Percentiles rank a stretch among this genome's conserved stretches.
Evolutionary conservation across 92 coral and sea anemone species (phyloP).

Genomic region (Micromussa lordhowensis): DNA sequence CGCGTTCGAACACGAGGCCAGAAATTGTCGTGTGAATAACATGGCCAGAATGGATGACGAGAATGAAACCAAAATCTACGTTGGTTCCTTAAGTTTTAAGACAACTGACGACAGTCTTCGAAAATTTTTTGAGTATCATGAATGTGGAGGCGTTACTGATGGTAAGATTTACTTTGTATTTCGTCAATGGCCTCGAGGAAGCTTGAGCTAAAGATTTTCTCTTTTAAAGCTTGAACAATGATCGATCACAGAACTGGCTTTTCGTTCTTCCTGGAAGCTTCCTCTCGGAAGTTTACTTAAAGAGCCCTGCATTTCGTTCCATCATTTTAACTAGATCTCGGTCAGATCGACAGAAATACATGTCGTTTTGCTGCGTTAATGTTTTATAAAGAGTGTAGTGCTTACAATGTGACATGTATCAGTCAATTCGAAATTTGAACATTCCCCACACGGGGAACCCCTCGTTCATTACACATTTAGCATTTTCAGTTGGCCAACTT

Average conservation of each 20-base stretch:
- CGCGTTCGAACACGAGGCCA: constrained; percentile 28
- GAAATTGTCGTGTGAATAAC: neutral
- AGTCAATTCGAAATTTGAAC: too few species aligned
- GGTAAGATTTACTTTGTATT: constrained; percentile 2
- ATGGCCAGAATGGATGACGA: constrained; percentile 3
- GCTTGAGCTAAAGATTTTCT: neutral
- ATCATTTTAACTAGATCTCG: neutral
- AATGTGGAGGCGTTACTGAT: neutral
- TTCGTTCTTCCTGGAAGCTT: neutral
- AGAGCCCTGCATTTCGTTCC: neutral
- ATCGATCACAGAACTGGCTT: neutral
- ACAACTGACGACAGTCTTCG: neutral
- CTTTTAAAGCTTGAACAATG: neutral
- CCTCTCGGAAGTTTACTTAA: neutral
- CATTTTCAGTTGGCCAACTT: too few species aligned
- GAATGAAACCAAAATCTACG: constrained; percentile 5
- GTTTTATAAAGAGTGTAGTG: too few species aligned
- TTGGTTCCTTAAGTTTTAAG: constrained; percentile 21
- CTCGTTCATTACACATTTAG: too few species aligned
- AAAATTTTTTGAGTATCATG: neutral
- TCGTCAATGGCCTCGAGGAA: neutral
- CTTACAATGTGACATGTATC: too few species aligned
- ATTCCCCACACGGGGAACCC: too few species aligned
- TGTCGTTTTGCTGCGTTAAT: too few species aligned
- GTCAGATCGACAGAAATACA: too few species aligned